These are phyloP conservation scores for Syncerus caffer DNA, from an alignment of 2,797 vertebrate species.

Conservation along the genomic window DNA sequence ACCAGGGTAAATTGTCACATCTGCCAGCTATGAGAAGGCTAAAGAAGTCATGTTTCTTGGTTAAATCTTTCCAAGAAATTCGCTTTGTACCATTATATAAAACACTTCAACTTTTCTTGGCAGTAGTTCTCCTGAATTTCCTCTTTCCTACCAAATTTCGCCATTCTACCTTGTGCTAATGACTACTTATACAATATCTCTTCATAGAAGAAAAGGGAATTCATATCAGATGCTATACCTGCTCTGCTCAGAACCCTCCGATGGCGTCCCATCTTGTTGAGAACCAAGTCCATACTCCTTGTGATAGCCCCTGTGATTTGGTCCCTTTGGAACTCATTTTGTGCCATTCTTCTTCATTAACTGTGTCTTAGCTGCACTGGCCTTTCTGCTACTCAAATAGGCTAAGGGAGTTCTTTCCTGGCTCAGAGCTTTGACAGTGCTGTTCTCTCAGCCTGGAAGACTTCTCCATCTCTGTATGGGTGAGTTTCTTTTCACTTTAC, in stretches of 20 bases:
- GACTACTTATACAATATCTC: neutral
- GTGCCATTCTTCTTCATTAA: neutral
- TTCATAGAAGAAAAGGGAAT: neutral
- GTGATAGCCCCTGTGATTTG: neutral
- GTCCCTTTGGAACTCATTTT: neutral
- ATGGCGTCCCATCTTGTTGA: neutral
- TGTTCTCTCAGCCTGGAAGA: neutral
- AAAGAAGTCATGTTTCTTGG: conserved; percentile 42
- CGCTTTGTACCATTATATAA: conserved; percentile 7
- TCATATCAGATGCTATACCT: neutral
- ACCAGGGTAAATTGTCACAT: conserved; percentile 26
- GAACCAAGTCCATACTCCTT: neutral
- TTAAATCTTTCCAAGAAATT: conserved; percentile 7
- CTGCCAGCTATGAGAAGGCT: conserved; percentile 26
- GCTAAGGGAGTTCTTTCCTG: neutral
- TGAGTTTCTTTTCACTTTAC: conserved; percentile 6
- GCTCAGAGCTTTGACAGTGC: neutral
- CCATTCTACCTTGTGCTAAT: neutral
- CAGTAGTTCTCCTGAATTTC: conserved; percentile 23
- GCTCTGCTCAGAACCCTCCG: neutral
- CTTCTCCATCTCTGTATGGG: neutral
- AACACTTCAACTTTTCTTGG: conserved; percentile 10
- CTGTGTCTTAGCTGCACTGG: neutral
- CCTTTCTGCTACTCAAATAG: neutral
- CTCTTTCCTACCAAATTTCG: neutral